Percentiles rank a stretch among this genome's conserved stretches.
phyloP scores from a whole-genome alignment of 2,113 vertebrate species.

The Datnioides undecimradiatus region DNA sequence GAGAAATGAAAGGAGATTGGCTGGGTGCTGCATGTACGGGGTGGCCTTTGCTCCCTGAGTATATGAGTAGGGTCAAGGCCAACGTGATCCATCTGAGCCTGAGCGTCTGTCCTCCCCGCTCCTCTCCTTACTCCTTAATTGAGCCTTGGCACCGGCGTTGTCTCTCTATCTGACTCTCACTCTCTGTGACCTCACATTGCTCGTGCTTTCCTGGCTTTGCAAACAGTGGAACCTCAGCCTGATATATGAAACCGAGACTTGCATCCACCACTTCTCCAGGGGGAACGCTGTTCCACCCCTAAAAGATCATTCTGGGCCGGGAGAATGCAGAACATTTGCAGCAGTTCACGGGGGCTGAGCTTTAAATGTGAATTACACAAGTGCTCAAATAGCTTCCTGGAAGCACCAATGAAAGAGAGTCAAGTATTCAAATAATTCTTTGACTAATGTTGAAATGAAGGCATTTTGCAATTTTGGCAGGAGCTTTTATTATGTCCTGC shows the following conservation, averaged over 20 bases:
- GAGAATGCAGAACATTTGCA: constrained; percentile 57
- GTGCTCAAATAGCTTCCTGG: constrained; percentile 37
- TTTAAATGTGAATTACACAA: constrained; percentile 58
- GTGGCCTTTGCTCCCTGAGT: constrained; percentile 38
- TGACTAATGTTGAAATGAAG: constrained; percentile 41
- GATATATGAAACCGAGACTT: constrained; percentile 72
- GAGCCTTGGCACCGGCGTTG: constrained; percentile 67
- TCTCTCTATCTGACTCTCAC: constrained; percentile 63
- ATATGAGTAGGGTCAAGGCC: constrained; percentile 53
- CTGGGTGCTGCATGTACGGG: constrained; percentile 35
- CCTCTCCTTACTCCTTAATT: constrained; percentile 71
- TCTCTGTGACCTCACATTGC: constrained; percentile 71
- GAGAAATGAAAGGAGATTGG: constrained; percentile 47
- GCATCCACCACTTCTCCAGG: constrained; percentile 61
- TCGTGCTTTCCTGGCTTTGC: constrained; percentile 66
- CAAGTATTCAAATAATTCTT: constrained; percentile 37
- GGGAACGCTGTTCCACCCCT: constrained; percentile 58
- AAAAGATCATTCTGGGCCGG: constrained; percentile 56
- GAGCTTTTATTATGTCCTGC: constrained; percentile 31
- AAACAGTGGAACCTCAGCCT: constrained; percentile 64
- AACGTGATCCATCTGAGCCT: constrained; percentile 60
- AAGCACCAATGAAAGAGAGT: constrained; percentile 29
- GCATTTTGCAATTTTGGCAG: constrained; percentile 29
- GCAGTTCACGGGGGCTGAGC: constrained; percentile 26
- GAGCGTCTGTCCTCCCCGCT: constrained; percentile 63